Evolutionary conservation across 2,113 vertebrate species (phyloP), one percentile per base, ranked within the genome.

Genomic region (Brienomyrus brachyistius): DNA sequence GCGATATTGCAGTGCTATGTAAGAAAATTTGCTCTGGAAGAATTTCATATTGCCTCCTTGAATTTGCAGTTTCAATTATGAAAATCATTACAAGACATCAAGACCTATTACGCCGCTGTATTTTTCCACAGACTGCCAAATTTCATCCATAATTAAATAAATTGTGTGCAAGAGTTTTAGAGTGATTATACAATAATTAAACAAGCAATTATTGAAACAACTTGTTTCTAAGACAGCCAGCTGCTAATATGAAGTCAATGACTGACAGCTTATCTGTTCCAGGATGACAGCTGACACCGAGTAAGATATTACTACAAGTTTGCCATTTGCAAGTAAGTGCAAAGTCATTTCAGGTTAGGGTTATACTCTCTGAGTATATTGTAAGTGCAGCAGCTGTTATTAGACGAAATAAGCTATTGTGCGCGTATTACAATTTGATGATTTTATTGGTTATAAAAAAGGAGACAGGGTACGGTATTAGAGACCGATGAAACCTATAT

Each of bases 121-220:
- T 87, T 87, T 87, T 87, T 54, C 23, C 51, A 31, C n/a, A 54
- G 85, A 54, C 85, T 87, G 85, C 85, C 51, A 35, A 87, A 54
- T 87, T 54, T 48, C 45, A 54, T 54, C 51, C 50, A 87, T 87
- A 87, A 87, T 87, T 54, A 87, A 87, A 87, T 87, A 54, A 35
- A 87, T 51, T 52, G 85, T 50, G 48, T 52, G 85, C 48, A 54
- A 87, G 85, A 40, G 48, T 54, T 87, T 87, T 27, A 84, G 48
- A 31, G 51, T 87, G 51, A 87, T 54, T 87, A 87, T 87, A 87
- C 54, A 54, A 87, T 87, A 54, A 87, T 87, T 87, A 87, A 87
- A 87, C 51, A 87, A 54, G 48, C 17, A 56, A 54, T 87, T 87
- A 87, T 87, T 54, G 51, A 70, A 87, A 87, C 15, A 56, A 52